Conservation (phyloP, 1,140 invertebrate genomes). For the Drosophila punjabiensis region DNA sequence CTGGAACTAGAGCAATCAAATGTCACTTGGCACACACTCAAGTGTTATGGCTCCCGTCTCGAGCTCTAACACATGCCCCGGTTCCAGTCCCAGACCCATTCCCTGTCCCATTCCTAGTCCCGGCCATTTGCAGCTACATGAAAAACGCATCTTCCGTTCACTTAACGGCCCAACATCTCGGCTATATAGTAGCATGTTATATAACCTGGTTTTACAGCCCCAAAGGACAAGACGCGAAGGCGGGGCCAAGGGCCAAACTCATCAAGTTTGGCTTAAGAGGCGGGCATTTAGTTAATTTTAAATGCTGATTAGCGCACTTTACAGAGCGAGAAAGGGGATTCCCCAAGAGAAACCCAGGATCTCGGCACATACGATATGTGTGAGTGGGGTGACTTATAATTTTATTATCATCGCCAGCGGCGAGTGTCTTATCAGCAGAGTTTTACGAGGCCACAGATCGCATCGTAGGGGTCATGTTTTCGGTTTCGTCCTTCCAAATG, state of each 20-base stretch:
- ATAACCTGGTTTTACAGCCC: constrained; percentile 55
- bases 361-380: constrained; percentile 44
- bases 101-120: not conserved
- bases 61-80: constrained; percentile 37
- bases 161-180: constrained; percentile 45
- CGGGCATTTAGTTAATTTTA: constrained; percentile 81
- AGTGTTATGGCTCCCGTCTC: constrained; percentile 28
- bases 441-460: constrained; percentile 79
- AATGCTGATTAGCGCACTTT: constrained; percentile 81
- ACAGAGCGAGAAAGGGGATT: constrained; percentile 44
- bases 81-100: not conserved
- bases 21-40: constrained; percentile 41
- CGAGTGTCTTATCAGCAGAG: constrained; percentile 76
- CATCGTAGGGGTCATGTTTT: constrained; percentile 56
- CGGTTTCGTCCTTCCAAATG: constrained; percentile 76
- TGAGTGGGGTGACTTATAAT: constrained; percentile 75
- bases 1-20: constrained; percentile 33
- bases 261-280: constrained; percentile 68
- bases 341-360: constrained; percentile 27
- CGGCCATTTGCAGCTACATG: constrained; percentile 54
- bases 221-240: constrained; percentile 1
- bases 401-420: constrained; percentile 83
- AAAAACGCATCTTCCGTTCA: constrained; percentile 67
- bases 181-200: not conserved
- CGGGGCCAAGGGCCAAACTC: constrained; percentile 42